Evolutionary conservation across 2,113 vertebrate genomes (phyloP), one percentile per base, ranked within the genome.

Genomic region (Choloepus hoffmanni): DNA sequence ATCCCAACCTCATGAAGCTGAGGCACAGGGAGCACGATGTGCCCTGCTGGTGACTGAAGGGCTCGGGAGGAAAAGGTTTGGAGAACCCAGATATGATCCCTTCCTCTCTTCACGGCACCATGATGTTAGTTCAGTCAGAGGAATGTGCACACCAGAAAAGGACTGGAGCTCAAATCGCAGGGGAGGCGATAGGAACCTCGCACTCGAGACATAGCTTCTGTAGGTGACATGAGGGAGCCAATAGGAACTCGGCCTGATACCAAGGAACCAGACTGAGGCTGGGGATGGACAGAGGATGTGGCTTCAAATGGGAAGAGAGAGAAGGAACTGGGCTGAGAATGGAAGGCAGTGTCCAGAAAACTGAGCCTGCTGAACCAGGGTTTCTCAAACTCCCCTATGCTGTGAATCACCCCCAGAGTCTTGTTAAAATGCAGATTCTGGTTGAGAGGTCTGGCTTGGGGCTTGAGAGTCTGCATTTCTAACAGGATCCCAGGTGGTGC

Each of bases 271-370:
- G 62, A 18, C 28, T 79, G 45, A 43, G 28, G 23, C 4, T 45
- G 1, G 30, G n/a, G 33, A 30, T 2, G 14, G 36, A n/a, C 21
- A 21, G 65, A 19, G 33, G 23, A 48, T 5, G 2, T 62, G 83
- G 28, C 33, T 86, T 82, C n/a, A 8, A 4, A 19, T 0, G 13
- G 10, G 33, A 33, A 24, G 60, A 1, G 50, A 60, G 13, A 43
- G 86, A n/a, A 74, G 21, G 18, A 36, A 24, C 33, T 10, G 62
- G 15, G 6, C 40, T 72, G 87, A 60, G 58, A 81, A 53, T 36
- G 18, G 40, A 62, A 0, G 36, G 30, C 0, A 0, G 5, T 28
- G 16, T 55, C 4, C 13, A 28, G 30, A 89, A 53, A 4, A 6
- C 8, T 0, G 2, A 24, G 16, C 19, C 14, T 11, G 14, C 87